A percentile compares a stretch with the other conserved stretches of the same genome.
Evolutionary conservation across 1,140 invertebrate species (phyloP).

Genomic region (Zaprionus lachaisei): DNA sequence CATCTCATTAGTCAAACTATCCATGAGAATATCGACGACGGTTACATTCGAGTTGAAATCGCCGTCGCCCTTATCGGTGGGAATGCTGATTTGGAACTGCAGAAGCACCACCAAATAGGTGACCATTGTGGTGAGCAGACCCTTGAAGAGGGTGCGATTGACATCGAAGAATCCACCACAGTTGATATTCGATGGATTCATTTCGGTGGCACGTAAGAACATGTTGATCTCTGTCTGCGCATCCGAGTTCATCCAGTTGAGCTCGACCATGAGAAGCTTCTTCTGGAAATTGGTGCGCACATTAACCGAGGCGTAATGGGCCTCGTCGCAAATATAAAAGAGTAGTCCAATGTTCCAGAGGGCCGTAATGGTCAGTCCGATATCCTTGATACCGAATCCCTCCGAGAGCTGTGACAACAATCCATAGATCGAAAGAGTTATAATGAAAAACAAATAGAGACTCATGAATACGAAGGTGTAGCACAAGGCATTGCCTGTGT

Average conservation of each 20-base stretch:
- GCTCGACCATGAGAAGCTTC: constrained; percentile 88
- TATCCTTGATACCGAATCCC: constrained; percentile 88
- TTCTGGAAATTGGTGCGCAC: constrained; percentile 89
- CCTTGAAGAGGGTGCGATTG: constrained; percentile 88
- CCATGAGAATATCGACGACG: constrained; percentile 63
- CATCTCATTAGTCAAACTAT: constrained; percentile 66
- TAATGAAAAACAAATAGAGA: constrained; percentile 88
- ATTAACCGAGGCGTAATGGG: constrained; percentile 88
- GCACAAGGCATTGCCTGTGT: constrained; percentile 87
- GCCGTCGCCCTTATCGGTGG: constrained; percentile 77
- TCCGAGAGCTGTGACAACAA: constrained; percentile 88
- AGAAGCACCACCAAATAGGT: constrained; percentile 89
- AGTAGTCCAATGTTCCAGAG: constrained; percentile 87
- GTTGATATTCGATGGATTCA: constrained; percentile 89
- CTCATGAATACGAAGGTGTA: constrained; percentile 88
- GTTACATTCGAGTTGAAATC: constrained; percentile 57
- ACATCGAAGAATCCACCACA: constrained; percentile 89
- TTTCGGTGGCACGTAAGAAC: constrained; percentile 89
- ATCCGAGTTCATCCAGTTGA: constrained; percentile 88
- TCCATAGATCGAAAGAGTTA: constrained; percentile 89
- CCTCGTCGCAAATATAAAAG: constrained; percentile 89
- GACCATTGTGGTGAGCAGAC: constrained; percentile 89
- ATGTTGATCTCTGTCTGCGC: constrained; percentile 89
- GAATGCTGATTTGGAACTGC: constrained; percentile 90
- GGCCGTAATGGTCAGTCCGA: constrained; percentile 88